phyloP scores from a whole-genome alignment of 2,797 vertebrate genomes.

The Gallinago solitaria region DNA sequence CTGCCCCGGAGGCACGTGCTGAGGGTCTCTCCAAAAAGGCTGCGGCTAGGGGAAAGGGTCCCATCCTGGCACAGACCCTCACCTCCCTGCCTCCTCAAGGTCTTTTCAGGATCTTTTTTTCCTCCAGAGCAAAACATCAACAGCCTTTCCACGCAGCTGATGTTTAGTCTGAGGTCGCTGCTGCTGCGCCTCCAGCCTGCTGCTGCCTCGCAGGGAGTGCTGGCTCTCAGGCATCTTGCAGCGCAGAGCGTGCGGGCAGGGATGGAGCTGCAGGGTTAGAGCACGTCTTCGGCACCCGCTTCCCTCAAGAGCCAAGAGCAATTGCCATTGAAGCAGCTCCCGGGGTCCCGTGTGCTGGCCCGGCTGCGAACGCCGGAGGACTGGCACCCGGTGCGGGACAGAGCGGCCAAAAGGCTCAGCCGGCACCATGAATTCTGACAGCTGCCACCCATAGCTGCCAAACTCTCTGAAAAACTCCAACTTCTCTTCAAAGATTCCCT shows the following conservation, averaged over 20 bases:
- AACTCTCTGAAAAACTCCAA: neutral
- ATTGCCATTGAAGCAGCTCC: neutral
- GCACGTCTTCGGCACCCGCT: neutral
- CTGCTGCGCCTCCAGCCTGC: neutral
- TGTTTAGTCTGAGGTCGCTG: neutral
- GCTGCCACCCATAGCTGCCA: neutral
- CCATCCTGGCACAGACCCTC: neutral
- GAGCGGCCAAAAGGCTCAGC: neutral
- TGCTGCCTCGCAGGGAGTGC: neutral
- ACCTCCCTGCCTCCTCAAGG: neutral
- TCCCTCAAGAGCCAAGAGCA: neutral
- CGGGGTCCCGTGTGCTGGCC: neutral
- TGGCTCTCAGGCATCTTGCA: neutral
- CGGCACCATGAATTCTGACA: neutral
- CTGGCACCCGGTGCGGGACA: neutral
- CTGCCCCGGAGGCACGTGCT: neutral
- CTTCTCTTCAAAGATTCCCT: neutral
- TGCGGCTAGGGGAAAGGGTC: neutral
- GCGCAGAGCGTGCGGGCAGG: neutral
- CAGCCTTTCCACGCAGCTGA: neutral
- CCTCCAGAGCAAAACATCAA: neutral
- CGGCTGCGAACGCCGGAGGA: accelerated
- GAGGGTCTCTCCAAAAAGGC: neutral
- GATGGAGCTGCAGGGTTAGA: neutral
- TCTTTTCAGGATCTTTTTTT: neutral